Base-by-base conservation (phyloP, 1,140 invertebrate species). In the Ostrea denselamellosa region DNA sequence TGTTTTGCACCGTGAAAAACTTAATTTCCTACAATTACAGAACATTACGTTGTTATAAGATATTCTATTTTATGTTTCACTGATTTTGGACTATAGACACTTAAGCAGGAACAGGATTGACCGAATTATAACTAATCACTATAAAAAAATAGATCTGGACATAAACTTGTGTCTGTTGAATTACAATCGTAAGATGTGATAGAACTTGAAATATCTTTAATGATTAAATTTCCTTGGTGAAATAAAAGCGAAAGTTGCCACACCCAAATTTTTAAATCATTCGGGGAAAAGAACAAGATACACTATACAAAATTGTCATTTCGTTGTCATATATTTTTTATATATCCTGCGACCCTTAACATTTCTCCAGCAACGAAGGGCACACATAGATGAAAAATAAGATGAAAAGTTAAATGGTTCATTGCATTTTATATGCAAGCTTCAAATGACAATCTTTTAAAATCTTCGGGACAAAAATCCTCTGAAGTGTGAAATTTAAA, bases 401-500 rank as follows among this genome's bases (percentile, higher is more conserved):
- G 68, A 77, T 77, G 68, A 77, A 77, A 83, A 83, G 82, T 83
- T 83, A 83, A 83, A 83, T 83, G 82, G 82, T 83, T 44, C 82
- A 83, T 83, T 83, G 82, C 44, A 52, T 83, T 83, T 83, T 52
- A 83, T 53, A 83, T 83, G 44, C 51, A 83, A 25, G 82, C 82
- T 83, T 83, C 14, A 34, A 77, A 77, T 28, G 28, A 34, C 82
- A 53, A 54, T 52, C 52, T 83, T 83, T 52, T 83, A 54, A 83
- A 22, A 54, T 83, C 52, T 83, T 52, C 22, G 52, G 17, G 52
- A 83, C 82, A 17, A 25, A 83, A 51, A 54, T 54, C 52, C 34
- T 83, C 44, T 83, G 51, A 83, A 53, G 82, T 83, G 82, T 83
- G 82, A 83, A 83, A 83, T 83, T 83, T 83, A 54, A 83, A 83